A percentile compares a stretch with the other conserved stretches of the same genome.
phyloP scores from a whole-genome alignment of 2,113 vertebrate genomes.

The Laterallus jamaicensis region DNA sequence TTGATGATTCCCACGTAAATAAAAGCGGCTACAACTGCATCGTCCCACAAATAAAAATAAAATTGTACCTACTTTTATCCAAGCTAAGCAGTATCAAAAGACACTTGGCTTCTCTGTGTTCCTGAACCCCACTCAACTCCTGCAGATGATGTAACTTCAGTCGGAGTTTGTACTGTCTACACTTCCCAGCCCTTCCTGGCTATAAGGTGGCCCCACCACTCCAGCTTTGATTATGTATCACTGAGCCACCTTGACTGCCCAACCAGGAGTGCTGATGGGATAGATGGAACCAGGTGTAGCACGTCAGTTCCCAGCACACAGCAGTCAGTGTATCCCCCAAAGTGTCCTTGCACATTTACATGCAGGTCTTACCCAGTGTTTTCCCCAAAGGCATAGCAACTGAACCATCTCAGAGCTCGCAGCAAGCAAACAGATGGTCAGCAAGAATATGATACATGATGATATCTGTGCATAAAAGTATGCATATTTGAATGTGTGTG shows the following conservation, averaged over 20 bases:
- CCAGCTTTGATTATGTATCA: neutral
- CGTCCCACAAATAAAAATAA: neutral
- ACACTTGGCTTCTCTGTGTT: neutral
- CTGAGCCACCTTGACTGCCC: neutral
- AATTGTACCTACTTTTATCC: neutral
- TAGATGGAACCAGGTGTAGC: neutral
- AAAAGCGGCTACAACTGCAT: neutral
- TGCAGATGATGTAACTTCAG: neutral
- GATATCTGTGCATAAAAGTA: constrained; percentile 43
- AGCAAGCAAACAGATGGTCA: constrained; percentile 65
- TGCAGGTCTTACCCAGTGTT: constrained; percentile 18
- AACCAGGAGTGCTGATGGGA: neutral
- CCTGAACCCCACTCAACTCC: neutral
- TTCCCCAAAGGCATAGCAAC: constrained; percentile 35
- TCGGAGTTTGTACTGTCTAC: neutral
- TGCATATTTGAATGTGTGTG: constrained; percentile 38
- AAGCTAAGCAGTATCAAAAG: neutral
- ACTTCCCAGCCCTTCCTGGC: neutral
- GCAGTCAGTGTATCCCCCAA: neutral
- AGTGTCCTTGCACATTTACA: neutral
- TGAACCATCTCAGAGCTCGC: constrained; percentile 44
- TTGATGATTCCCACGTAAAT: constrained; percentile 14
- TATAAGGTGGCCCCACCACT: neutral
- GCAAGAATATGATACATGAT: constrained; percentile 44
- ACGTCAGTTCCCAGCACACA: neutral